A percentile compares a stretch with the other conserved stretches of the same genome.
Conservation (phyloP, 1,140 invertebrate genomes). For the Dreissena rostriformis region DNA sequence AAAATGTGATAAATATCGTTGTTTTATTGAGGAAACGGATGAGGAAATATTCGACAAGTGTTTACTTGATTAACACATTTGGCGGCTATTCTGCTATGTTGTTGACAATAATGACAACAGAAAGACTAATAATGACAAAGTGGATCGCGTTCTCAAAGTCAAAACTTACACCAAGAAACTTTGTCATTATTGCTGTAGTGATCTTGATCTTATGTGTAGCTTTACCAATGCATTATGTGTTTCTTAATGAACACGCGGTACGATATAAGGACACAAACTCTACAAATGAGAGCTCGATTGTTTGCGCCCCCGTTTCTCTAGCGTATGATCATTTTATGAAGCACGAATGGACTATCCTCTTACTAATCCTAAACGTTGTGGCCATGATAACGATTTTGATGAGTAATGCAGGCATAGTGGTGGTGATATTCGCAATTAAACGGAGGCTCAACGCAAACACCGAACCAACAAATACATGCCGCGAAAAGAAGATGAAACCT, state of each 20-base stretch:
- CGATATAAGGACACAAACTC: background rate
- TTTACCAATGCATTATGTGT: background rate
- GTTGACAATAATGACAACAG: background rate
- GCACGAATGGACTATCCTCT: background rate
- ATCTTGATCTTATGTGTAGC: background rate
- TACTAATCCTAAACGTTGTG: background rate
- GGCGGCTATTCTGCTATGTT: background rate
- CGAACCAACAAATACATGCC: background rate
- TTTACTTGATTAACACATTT: background rate
- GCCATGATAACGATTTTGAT: background rate
- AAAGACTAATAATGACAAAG: background rate
- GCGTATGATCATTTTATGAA: background rate
- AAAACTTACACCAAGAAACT: slow-evolving; percentile 1
- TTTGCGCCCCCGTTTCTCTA: background rate
- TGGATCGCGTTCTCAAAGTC: background rate
- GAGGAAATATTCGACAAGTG: slow-evolving; percentile 17
- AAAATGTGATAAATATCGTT: slow-evolving; percentile 20
- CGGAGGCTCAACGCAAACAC: background rate
- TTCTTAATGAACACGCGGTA: background rate
- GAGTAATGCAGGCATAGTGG: background rate
- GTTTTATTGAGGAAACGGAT: background rate
- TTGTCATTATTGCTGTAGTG: background rate
- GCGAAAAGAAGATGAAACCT: background rate
- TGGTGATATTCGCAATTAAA: background rate
- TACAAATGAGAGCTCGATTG: background rate